A percentile compares a stretch with the other conserved stretches of the same genome.
Conservation (phyloP, 2,888 invertebrate genomes). For the Brachyptera risi region DNA sequence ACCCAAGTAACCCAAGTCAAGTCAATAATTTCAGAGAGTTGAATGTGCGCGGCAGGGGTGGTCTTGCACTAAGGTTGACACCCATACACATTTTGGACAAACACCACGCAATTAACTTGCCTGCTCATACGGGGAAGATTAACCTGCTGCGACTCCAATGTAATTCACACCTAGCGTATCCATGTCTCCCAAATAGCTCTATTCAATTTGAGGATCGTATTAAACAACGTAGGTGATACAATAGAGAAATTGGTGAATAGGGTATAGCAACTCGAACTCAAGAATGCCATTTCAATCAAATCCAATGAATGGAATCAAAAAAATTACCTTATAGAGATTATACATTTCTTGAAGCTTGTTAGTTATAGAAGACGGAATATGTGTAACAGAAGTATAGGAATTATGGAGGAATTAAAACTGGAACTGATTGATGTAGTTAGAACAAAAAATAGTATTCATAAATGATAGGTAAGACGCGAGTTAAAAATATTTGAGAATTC, state of each 20-base stretch:
- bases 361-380: too few species aligned
- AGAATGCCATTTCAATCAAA: too few species aligned
- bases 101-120: neutral
- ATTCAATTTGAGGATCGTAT: slow-evolving; percentile 13
- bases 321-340: too few species aligned
- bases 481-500: too few species aligned
- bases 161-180: neutral
- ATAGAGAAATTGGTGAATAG: neutral
- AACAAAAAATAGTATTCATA: too few species aligned
- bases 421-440: too few species aligned
- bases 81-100: neutral
- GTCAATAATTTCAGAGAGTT: slow-evolving; percentile 5
- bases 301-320: too few species aligned
- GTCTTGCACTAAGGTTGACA: slow-evolving; percentile 1
- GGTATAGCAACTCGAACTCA: neutral
- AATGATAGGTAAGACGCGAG: too few species aligned
- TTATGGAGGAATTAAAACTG: too few species aligned
- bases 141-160: slow-evolving; percentile 1
- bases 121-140: slow-evolving; percentile 11
- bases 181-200: neutral
- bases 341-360: too few species aligned
- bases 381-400: too few species aligned
- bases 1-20: slow-evolving; percentile 1
- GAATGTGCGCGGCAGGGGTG: neutral
- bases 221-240: slow-evolving; percentile 7